A percentile compares a stretch with the other conserved stretches of the same genome.
Evolutionary conservation across 2,888 invertebrate genomes (phyloP).

Genomic region (Osmoderma eremita): DNA sequence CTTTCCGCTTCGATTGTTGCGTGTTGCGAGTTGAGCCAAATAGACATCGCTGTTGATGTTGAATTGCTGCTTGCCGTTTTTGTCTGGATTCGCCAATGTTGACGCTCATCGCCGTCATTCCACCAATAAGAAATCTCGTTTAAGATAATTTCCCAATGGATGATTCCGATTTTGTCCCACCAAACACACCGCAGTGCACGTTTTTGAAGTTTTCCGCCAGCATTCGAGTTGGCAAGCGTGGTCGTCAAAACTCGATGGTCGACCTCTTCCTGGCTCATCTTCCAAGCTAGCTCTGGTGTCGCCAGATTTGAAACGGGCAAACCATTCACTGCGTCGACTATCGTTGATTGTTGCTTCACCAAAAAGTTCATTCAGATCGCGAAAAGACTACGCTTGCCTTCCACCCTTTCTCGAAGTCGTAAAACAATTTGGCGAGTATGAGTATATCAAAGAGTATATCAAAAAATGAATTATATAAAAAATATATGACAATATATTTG

Average conservation of each 20-base stretch:
- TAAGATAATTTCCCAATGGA: constrained; percentile 32
- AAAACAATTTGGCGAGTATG: no score
- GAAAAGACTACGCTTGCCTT: no score
- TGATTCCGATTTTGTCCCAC: constrained; percentile 29
- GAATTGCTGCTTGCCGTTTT: constrained; percentile 15
- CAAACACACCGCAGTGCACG: constrained; percentile 27
- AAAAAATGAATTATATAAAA: no score
- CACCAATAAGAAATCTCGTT: constrained; percentile 30
- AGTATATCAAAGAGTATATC: no score
- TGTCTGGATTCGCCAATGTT: constrained; percentile 1
- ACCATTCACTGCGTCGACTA: no score
- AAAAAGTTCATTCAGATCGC: no score
- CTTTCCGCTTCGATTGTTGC: not conserved
- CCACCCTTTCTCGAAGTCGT: no score
- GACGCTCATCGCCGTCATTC: constrained; percentile 25
- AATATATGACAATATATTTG: no score
- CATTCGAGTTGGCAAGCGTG: constrained; percentile 36
- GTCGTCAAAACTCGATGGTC: constrained; percentile 31
- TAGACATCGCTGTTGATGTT: constrained; percentile 2
- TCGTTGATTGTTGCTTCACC: no score
- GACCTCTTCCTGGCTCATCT: constrained; percentile 20
- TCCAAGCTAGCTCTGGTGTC: no score
- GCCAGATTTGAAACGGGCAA: no score
- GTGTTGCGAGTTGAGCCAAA: not conserved
- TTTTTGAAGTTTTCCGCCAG: constrained; percentile 25